These are phyloP conservation scores for Microhierax caerulescens DNA, from an alignment of 2,797 vertebrate species.

Conservation along the genomic window DNA sequence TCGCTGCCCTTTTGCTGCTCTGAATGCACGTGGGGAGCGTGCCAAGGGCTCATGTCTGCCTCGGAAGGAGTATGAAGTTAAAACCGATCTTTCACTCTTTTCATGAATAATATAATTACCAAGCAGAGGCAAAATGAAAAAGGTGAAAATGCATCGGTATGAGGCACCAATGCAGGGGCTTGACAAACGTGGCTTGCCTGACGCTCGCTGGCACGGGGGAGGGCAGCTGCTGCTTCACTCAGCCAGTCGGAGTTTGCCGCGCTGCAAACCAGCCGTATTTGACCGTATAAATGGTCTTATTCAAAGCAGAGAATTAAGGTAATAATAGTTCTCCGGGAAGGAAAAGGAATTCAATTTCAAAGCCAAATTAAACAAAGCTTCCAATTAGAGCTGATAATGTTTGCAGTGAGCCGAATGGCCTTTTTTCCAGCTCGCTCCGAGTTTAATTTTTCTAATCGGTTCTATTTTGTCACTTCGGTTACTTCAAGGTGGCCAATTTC, in stretches of 20 bases:
- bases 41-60: not conserved
- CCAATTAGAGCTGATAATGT: conserved; percentile 46
- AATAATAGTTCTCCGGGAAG: conserved; percentile 33
- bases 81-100: not conserved
- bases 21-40: accelerated
- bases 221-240: not conserved
- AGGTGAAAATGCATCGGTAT: not conserved
- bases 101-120: not conserved
- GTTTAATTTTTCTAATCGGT: conserved; percentile 25
- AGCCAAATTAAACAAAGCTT: conserved; percentile 65
- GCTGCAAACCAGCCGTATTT: not conserved
- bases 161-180: accelerated
- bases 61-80: not conserved
- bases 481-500: not conserved
- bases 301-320: conserved; percentile 42
- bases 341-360: conserved; percentile 62
- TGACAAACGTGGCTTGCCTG: not conserved
- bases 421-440: not conserved
- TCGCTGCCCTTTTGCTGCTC: not conserved
- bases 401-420: conserved; percentile 10
- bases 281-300: conserved; percentile 5
- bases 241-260: not conserved
- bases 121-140: not conserved
- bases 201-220: accelerated
- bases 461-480: conserved; percentile 1